Evolutionary conservation across 2,888 invertebrate genomes (phyloP).

Genomic region (Plagodis pulveraria): DNA sequence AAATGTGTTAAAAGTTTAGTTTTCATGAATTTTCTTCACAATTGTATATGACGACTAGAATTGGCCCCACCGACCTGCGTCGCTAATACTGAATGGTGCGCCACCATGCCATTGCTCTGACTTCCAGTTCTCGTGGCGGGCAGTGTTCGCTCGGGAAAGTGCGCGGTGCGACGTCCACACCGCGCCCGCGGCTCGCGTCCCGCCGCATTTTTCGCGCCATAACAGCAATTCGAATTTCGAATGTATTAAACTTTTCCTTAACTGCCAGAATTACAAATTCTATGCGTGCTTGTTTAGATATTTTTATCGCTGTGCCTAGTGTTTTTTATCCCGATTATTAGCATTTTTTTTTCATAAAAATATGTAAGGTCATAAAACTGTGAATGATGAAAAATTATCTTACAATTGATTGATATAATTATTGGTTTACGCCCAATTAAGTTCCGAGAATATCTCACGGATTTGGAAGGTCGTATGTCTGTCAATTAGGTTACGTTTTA

Average conservation of each 20-base stretch:
- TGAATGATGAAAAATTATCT: slow-evolving; percentile 3
- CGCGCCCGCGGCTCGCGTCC: slow-evolving; percentile 44
- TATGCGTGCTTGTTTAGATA: slow-evolving; percentile 9
- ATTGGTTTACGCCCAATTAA: slow-evolving; percentile 14
- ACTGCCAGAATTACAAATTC: slow-evolving; percentile 36
- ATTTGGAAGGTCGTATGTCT: slow-evolving; percentile 28
- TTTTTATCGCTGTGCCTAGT: slow-evolving; percentile 17
- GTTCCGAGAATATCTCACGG: slow-evolving; percentile 18
- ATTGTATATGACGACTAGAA: neutral
- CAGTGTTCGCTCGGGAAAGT: slow-evolving; percentile 63
- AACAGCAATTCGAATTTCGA: slow-evolving; percentile 37
- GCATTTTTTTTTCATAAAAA: neutral
- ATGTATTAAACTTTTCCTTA: slow-evolving; percentile 27
- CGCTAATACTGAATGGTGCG: neutral
- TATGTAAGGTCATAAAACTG: slow-evolving; percentile 3
- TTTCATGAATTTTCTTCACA: slow-evolving; percentile 11
- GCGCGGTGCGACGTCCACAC: slow-evolving; percentile 61
- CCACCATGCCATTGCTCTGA: neutral
- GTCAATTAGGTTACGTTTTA: slow-evolving; percentile 4
- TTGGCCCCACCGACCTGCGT: neutral
- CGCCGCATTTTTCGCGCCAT: slow-evolving; percentile 53
- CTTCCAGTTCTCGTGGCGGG: neutral
- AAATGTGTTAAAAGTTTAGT: neutral
- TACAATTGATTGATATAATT: slow-evolving; percentile 3
- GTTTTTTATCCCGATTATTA: slow-evolving; percentile 9